Percentiles rank a stretch among this genome's conserved stretches.
phyloP scores from a whole-genome alignment of 1,140 invertebrate genomes.

The Brachionus rubens region DNA sequence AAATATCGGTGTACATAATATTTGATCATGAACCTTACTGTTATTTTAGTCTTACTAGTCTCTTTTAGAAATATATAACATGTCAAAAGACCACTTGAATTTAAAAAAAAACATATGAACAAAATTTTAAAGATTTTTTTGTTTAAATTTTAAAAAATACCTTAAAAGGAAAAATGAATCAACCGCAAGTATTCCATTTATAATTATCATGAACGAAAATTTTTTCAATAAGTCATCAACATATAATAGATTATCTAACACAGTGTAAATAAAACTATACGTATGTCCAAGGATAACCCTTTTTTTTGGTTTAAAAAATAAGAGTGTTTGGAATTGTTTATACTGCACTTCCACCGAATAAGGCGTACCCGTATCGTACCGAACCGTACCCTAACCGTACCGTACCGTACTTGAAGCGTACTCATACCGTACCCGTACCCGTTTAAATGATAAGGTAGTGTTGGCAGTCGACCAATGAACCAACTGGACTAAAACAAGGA shows the following conservation, averaged over 20 bases:
- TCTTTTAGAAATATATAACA: conserved; percentile 64
- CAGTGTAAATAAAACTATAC: conserved; percentile 48
- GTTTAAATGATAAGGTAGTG: too few relatives aligned
- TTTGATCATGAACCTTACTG: not conserved
- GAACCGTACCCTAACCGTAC: too few relatives aligned
- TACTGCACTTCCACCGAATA: too few relatives aligned
- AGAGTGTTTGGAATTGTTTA: too few relatives aligned
- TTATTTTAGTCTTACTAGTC: conserved; percentile 52
- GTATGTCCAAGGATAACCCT: conserved; percentile 90
- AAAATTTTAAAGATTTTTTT: not conserved
- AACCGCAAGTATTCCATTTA: conserved; percentile 81
- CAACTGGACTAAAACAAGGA: too few relatives aligned
- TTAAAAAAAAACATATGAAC: not conserved
- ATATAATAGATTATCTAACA: not conserved
- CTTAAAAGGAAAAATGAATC: conserved; percentile 78
- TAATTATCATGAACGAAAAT: conserved; percentile 52
- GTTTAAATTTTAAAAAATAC: not conserved
- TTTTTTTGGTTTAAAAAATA: too few relatives aligned
- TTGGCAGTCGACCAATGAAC: too few relatives aligned
- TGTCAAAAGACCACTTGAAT: conserved; percentile 65
- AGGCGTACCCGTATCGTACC: too few relatives aligned
- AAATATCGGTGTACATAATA: conserved; percentile 38
- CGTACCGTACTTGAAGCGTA: too few relatives aligned
- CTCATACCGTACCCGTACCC: too few relatives aligned
- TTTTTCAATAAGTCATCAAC: conserved; percentile 43